phyloP scores from a whole-genome alignment of 2,888 invertebrate genomes.

The Mimachlamys varia region DNA sequence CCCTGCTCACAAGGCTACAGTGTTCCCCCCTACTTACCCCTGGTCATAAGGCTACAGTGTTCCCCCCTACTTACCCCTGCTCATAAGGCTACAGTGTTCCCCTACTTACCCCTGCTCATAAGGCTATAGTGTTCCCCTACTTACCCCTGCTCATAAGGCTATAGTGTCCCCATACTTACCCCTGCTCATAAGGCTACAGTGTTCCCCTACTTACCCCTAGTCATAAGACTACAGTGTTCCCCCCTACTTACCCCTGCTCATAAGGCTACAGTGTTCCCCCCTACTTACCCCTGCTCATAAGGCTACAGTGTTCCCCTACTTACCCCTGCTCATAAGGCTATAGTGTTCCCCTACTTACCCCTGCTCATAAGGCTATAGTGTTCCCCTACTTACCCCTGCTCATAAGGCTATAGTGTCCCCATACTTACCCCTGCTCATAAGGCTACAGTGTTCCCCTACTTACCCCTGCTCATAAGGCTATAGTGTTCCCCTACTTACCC shows the following conservation, averaged over 20 bases:
- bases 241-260: constrained; percentile 84
- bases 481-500: constrained; percentile 82
- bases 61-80: constrained; percentile 84
- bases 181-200: not conserved
- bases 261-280: not conserved
- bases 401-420: not conserved
- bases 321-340: constrained; percentile 83
- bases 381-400: constrained; percentile 84
- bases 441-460: constrained; percentile 72
- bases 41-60: not conserved
- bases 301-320: constrained; percentile 72
- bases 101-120: constrained; percentile 84
- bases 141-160: constrained; percentile 83
- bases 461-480: constrained; percentile 83
- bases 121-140: constrained; percentile 66
- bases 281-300: constrained; percentile 84
- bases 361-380: not conserved
- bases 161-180: constrained; percentile 82
- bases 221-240: not conserved
- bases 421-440: constrained; percentile 84
- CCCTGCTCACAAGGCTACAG: not conserved
- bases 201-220: constrained; percentile 83
- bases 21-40: constrained; percentile 83
- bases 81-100: not conserved
- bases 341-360: constrained; percentile 82